phyloP scores from a whole-genome alignment of 2,888 invertebrate species.

The Drosophila rellima region DNA sequence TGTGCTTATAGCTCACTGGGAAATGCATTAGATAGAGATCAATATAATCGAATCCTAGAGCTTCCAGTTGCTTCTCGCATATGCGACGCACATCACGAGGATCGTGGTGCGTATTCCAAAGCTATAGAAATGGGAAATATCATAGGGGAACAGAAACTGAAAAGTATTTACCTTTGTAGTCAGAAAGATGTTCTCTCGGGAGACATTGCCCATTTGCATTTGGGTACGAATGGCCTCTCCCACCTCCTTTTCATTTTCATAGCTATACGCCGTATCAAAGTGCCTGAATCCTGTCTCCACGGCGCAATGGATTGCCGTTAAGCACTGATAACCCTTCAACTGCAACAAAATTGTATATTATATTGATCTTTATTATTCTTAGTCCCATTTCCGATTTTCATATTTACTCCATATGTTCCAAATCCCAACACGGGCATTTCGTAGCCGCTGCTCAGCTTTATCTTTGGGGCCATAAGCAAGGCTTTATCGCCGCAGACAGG shows the following conservation, averaged over 20 bases:
- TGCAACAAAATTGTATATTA: slow-evolving; percentile 5
- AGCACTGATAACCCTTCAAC: slow-evolving; percentile 76
- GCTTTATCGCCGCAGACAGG: slow-evolving; percentile 50
- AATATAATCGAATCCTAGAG: slow-evolving; percentile 90
- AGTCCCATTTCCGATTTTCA: too few species aligned
- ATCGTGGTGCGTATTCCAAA: slow-evolving; percentile 87
- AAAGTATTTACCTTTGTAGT: slow-evolving; percentile 75
- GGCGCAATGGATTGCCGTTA: slow-evolving; percentile 85
- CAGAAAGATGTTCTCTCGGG: slow-evolving; percentile 85
- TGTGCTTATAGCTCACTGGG: slow-evolving; percentile 89
- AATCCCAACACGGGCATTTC: slow-evolving; percentile 90
- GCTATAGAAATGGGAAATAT: slow-evolving; percentile 19
- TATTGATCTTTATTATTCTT: too few species aligned
- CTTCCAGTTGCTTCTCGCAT: slow-evolving; percentile 88
- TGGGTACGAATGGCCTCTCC: slow-evolving; percentile 85
- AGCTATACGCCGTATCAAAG: slow-evolving; percentile 87
- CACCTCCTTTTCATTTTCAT: slow-evolving; percentile 86
- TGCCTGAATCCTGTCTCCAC: slow-evolving; percentile 87
- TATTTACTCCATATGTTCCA: slow-evolving; percentile 87
- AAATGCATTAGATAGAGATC: slow-evolving; percentile 94
- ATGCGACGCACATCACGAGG: slow-evolving; percentile 89
- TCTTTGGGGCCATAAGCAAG: slow-evolving; percentile 85
- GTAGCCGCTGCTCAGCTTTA: slow-evolving; percentile 88
- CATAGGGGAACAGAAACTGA: not conserved
- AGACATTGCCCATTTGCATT: slow-evolving; percentile 85